phyloP scores from a whole-genome alignment of 2,888 invertebrate species.

The Spodoptera exigua region DNA sequence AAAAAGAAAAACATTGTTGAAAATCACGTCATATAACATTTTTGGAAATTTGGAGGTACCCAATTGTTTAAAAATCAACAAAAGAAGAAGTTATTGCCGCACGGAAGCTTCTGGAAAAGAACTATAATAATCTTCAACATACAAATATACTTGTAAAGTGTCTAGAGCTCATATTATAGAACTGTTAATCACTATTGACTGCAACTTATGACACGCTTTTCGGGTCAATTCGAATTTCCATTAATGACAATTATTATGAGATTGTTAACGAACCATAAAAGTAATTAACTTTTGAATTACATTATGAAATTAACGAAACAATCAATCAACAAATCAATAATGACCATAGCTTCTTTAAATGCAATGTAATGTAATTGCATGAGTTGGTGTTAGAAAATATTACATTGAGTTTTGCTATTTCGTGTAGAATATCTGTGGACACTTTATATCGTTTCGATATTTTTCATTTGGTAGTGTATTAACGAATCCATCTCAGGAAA shows the following conservation, averaged over 20 bases:
- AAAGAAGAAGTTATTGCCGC: constrained; percentile 29
- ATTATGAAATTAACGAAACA: constrained; percentile 6
- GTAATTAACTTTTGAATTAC: constrained; percentile 19
- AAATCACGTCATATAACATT: constrained; percentile 15
- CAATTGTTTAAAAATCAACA: no score
- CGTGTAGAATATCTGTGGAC: no score
- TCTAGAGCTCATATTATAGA: not conserved
- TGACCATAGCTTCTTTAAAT: no score
- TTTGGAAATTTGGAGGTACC: constrained; percentile 33
- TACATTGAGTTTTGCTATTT: no score
- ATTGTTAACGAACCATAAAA: constrained; percentile 13
- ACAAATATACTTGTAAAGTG: no score
- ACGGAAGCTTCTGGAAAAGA: no score
- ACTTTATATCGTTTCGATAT: no score
- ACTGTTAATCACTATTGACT: constrained; percentile 15
- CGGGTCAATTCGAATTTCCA: constrained; percentile 16
- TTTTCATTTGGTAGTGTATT: no score
- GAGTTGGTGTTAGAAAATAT: no score
- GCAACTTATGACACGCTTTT: constrained; percentile 17
- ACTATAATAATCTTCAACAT: no score
- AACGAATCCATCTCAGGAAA: not conserved
- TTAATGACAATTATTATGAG: constrained; percentile 36
- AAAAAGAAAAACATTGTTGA: not conserved
- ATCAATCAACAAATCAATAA: constrained; percentile 9
- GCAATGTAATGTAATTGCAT: no score